These are phyloP conservation scores for Paradisaea rubra DNA, from an alignment of 2,113 vertebrate species.

Conservation along the genomic window DNA sequence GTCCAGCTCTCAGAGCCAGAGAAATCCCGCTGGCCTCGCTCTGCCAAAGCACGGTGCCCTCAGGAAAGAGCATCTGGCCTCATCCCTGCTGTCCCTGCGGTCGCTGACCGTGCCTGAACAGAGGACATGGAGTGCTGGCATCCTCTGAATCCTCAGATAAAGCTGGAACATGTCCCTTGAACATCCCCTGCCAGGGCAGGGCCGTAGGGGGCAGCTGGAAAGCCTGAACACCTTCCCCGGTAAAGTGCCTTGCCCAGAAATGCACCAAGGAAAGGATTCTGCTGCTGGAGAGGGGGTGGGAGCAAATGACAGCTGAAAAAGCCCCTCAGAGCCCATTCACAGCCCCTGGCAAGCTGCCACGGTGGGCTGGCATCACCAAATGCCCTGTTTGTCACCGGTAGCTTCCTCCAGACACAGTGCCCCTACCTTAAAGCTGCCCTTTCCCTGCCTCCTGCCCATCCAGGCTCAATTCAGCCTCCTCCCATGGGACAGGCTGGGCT, in stretches of 20 bases:
- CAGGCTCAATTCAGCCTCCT: background rate
- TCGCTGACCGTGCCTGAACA: background rate
- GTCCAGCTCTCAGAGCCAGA: background rate
- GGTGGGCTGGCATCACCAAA: background rate
- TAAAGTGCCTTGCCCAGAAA: background rate
- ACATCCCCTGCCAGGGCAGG: background rate
- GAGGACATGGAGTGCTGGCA: background rate
- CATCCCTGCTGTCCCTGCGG: background rate
- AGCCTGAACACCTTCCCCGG: background rate
- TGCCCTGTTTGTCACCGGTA: background rate
- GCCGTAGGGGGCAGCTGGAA: background rate
- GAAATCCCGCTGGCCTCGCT: background rate
- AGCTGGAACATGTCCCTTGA: background rate
- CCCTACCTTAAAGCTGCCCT: background rate
- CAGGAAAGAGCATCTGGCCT: conserved; percentile 18
- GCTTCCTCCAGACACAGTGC: background rate
- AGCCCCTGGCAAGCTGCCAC: background rate
- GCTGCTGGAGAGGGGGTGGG: background rate
- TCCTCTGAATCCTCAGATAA: background rate
- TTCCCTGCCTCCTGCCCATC: background rate
- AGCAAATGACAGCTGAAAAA: background rate
- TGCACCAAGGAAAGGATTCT: background rate
- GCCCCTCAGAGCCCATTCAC: background rate
- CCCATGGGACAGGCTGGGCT: background rate
- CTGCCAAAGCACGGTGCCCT: background rate